These are phyloP conservation scores for Colistium nudipinnis DNA, from an alignment of 2,113 vertebrate species.

Conservation along the genomic window DNA sequence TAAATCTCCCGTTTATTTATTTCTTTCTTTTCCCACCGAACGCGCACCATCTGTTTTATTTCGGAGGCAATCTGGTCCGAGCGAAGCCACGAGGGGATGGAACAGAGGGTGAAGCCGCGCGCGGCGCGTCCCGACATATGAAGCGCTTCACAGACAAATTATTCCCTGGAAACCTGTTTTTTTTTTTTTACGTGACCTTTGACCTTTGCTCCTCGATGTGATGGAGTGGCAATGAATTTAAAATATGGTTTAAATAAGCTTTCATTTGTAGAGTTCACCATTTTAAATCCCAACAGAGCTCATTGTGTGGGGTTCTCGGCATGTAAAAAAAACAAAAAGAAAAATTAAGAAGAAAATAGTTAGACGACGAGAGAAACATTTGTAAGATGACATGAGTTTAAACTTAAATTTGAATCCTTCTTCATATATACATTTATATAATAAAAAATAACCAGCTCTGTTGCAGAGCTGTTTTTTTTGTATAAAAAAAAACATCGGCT, in stretches of 20 bases:
- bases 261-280: no score
- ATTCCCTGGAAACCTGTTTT: slow-evolving; percentile 39
- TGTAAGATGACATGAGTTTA: not conserved
- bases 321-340: not conserved
- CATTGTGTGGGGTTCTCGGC: no score
- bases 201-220: slow-evolving; percentile 20
- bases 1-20: no score
- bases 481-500: no score
- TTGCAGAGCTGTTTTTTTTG: no score
- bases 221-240: not conserved
- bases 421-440: no score
- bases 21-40: slow-evolving; percentile 77
- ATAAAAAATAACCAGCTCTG: no score
- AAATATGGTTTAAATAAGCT: slow-evolving; percentile 23
- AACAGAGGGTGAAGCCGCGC: slow-evolving; percentile 71
- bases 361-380: no score
- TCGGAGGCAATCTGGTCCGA: slow-evolving; percentile 80
- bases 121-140: slow-evolving; percentile 73
- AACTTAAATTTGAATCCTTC: not conserved
- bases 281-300: no score
- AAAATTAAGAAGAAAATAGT: no score
- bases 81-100: slow-evolving; percentile 71
- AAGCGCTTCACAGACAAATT: slow-evolving; percentile 57
- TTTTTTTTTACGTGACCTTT: slow-evolving; percentile 1
- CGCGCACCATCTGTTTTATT: slow-evolving; percentile 83